phyloP scores from a whole-genome alignment of 1,140 invertebrate species.

The Laupala kohalensis region DNA sequence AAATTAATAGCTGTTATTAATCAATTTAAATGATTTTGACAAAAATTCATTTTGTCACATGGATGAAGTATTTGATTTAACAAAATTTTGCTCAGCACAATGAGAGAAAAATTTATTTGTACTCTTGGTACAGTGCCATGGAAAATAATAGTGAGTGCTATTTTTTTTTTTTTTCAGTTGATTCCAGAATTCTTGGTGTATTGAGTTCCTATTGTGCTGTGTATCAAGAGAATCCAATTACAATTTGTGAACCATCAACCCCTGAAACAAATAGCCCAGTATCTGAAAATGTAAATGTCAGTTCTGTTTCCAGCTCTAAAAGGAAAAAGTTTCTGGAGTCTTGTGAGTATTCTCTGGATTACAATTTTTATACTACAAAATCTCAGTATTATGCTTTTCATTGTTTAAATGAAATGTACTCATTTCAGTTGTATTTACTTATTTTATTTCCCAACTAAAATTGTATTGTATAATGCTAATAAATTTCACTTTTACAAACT shows the following conservation, averaged over 20 bases:
- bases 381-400: too few species aligned
- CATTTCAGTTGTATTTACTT: too few species aligned
- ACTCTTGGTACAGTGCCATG: background rate
- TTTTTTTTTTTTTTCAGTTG: conserved; percentile 23
- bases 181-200: conserved; percentile 24
- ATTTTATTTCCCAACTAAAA: too few species aligned
- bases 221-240: conserved; percentile 25
- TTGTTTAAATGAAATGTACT: too few species aligned
- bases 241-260: conserved; percentile 21
- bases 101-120: background rate
- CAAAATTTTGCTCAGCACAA: too few species aligned
- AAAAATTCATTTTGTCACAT: too few species aligned
- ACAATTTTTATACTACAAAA: conserved; percentile 6
- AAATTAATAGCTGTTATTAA: too few species aligned
- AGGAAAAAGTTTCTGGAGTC: conserved; percentile 38
- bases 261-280: conserved; percentile 16
- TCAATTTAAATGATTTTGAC: too few species aligned
- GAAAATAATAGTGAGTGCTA: background rate
- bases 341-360: conserved; percentile 22
- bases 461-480: too few species aligned
- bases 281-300: too few species aligned
- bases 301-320: conserved; percentile 18
- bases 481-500: too few species aligned
- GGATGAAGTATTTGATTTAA: too few species aligned
- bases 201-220: conserved; percentile 32